Percentiles rank a stretch among this genome's conserved stretches.
These are phyloP conservation scores for Thaumatotibia leucotreta DNA, from an alignment of 1,140 invertebrate genomes.

Conservation along the genomic window DNA sequence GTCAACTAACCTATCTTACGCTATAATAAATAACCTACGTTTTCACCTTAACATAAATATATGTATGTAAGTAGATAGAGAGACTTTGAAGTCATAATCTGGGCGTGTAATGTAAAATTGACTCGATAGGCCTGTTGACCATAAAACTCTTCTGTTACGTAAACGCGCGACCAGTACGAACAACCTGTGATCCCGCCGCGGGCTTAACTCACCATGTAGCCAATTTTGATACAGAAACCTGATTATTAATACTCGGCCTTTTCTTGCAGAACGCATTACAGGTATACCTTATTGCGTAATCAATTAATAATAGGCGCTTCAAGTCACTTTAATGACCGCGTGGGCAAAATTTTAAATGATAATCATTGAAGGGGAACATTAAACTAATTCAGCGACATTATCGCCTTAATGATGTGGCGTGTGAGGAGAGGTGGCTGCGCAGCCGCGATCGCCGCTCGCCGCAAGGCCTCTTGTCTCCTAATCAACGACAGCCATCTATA, in stretches of 20 bases:
- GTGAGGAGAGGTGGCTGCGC: neutral
- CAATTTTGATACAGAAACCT: neutral
- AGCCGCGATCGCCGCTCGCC: neutral
- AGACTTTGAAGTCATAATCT: too few species aligned
- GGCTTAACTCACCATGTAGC: neutral
- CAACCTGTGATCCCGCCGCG: neutral
- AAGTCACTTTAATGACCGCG: neutral
- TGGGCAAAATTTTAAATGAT: neutral
- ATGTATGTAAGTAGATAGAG: too few species aligned
- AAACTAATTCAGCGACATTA: slow-evolving; percentile 8
- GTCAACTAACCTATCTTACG: too few species aligned
- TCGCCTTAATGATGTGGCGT: neutral
- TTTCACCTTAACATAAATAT: too few species aligned
- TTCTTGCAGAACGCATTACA: neutral
- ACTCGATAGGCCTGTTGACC: neutral
- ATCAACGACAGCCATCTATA: neutral
- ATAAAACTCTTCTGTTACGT: neutral
- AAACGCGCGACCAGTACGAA: neutral
- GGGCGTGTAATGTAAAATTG: neutral
- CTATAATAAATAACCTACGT: too few species aligned
- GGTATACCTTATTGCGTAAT: neutral
- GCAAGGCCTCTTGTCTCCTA: neutral
- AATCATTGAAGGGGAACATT: neutral
- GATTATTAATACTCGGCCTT: neutral
- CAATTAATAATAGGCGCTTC: neutral